Evolutionary conservation across 2,797 vertebrate species (phyloP).

Genomic region (Threskiornis aethiopicus): DNA sequence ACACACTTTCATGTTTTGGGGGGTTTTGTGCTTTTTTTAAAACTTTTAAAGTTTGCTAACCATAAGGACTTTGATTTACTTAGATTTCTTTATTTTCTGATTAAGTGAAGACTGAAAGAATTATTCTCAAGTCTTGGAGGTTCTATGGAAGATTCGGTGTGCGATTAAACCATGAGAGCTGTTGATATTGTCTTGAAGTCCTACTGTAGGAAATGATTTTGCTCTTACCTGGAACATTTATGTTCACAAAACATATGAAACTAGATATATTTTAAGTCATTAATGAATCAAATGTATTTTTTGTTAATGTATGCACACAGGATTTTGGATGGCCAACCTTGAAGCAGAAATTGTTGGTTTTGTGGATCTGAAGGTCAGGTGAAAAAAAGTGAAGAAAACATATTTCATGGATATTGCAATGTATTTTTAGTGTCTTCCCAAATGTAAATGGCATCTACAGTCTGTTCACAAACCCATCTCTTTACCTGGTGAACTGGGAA

Average conservation of each 20-base stretch:
- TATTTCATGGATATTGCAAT: background rate
- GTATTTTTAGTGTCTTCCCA: background rate
- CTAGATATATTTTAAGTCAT: background rate
- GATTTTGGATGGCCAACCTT: background rate
- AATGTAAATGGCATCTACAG: background rate
- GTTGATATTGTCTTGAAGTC: background rate
- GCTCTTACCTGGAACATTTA: background rate
- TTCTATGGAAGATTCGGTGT: background rate
- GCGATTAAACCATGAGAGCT: background rate
- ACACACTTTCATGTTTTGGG: background rate
- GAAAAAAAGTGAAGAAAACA: background rate
- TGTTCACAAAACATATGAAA: background rate
- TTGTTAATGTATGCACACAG: background rate
- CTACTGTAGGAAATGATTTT: background rate
- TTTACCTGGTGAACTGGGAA: background rate
- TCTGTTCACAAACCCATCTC: background rate
- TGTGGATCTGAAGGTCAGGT: background rate
- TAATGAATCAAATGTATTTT: background rate
- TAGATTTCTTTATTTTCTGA: background rate
- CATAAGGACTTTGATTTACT: fast-evolving
- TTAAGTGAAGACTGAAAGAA: background rate
- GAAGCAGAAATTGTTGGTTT: background rate
- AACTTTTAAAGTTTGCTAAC: background rate
- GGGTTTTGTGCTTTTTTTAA: too few species aligned
- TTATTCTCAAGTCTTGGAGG: background rate